A percentile compares a stretch with the other conserved stretches of the same genome.
Conservation (phyloP, 2,797 vertebrate species). For the Trachurus trachurus region DNA sequence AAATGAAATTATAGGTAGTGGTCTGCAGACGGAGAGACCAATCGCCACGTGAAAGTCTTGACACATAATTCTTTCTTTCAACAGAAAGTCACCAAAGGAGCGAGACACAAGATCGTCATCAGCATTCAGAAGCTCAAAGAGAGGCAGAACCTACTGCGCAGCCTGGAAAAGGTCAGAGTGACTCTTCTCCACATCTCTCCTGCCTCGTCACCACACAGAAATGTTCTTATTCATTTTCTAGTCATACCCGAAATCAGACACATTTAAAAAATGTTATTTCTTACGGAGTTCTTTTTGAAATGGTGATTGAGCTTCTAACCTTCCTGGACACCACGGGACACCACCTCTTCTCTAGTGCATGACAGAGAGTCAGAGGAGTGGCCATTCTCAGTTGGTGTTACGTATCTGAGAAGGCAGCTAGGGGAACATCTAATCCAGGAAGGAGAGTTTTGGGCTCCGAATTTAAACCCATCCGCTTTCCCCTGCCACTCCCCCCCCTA, state of each 20-base stretch:
- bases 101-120: constrained; percentile 98
- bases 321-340: neutral
- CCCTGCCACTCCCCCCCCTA: neutral
- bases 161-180: constrained; percentile 94
- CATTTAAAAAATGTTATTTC: neutral
- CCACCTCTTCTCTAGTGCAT: neutral
- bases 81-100: constrained; percentile 99
- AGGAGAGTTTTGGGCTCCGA: constrained; percentile 61
- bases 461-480: constrained; percentile 54
- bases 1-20: neutral
- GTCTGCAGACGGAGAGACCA: neutral
- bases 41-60: constrained; percentile 7
- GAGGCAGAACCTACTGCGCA: constrained; percentile 94
- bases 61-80: constrained; percentile 43
- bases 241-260: neutral
- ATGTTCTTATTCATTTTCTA: neutral
- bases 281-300: neutral
- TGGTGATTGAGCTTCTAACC: neutral
- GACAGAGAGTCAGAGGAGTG: constrained; percentile 8
- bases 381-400: constrained; percentile 38
- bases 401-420: constrained; percentile 58
- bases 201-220: neutral
- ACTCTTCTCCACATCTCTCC: neutral
- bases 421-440: constrained; percentile 74
- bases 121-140: constrained; percentile 99